Evolutionary conservation across 2,888 invertebrate species (phyloP).

Genomic region (Fragum whitleyi): DNA sequence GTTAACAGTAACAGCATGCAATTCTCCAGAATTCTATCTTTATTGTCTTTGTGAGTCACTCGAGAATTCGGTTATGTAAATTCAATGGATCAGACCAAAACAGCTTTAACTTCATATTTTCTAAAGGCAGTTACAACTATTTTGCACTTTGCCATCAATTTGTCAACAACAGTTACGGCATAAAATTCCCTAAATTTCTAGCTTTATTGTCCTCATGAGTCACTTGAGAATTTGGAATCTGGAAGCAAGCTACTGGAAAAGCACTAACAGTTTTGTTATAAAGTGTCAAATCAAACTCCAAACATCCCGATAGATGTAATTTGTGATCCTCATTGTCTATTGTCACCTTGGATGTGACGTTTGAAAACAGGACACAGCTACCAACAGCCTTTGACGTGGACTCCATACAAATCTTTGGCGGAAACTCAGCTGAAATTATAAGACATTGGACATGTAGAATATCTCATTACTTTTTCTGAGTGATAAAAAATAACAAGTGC

Average conservation of each 20-base stretch:
- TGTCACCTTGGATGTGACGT: conserved; percentile 77
- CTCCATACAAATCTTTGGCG: conserved; percentile 78
- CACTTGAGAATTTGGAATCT: conserved; percentile 75
- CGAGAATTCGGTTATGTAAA: too few species aligned
- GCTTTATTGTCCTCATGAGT: conserved; percentile 58
- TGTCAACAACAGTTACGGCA: too few species aligned
- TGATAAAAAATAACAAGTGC: too few species aligned
- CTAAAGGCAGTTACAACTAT: too few species aligned
- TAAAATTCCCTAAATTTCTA: conserved; percentile 65
- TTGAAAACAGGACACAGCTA: conserved; percentile 78
- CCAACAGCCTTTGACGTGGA: conserved; percentile 76
- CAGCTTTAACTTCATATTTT: too few species aligned
- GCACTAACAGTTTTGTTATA: conserved; percentile 78
- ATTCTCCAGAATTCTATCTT: too few species aligned
- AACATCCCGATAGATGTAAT: conserved; percentile 77
- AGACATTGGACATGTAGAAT: too few species aligned
- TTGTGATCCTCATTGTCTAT: conserved; percentile 75
- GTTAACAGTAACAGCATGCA: too few species aligned
- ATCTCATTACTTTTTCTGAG: too few species aligned
- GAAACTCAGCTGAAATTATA: conserved; percentile 75
- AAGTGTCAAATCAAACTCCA: conserved; percentile 76
- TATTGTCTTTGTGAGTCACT: too few species aligned
- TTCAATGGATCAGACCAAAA: too few species aligned
- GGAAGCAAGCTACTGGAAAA: conserved; percentile 80
- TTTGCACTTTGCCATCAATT: too few species aligned